phyloP scores from a whole-genome alignment of 2,797 vertebrate genomes.

The Gallirallus australis region DNA sequence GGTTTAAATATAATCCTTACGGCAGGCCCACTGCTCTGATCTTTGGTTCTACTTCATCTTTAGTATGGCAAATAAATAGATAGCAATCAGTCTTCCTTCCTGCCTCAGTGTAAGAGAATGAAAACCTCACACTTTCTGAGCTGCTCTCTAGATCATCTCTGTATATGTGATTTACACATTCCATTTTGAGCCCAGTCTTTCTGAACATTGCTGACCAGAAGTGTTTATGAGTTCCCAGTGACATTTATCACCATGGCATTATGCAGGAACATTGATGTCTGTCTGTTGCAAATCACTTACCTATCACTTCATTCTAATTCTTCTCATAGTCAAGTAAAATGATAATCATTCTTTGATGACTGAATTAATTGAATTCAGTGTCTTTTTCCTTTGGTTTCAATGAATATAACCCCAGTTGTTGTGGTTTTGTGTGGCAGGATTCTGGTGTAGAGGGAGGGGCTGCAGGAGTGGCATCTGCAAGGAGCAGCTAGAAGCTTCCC shows the following conservation, averaged over 20 bases:
- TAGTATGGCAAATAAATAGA: rapidly evolving
- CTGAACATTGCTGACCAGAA: neutral
- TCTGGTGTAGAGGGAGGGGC: too few relatives aligned
- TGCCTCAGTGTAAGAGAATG: neutral
- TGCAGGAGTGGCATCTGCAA: too few relatives aligned
- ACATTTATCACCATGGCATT: neutral
- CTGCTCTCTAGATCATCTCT: neutral
- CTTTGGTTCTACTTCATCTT: neutral
- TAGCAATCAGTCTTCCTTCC: neutral
- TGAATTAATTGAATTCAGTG: neutral
- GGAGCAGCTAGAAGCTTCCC: too few relatives aligned
- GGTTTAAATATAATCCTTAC: neutral
- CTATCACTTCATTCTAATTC: neutral
- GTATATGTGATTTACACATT: neutral
- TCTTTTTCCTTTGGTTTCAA: neutral
- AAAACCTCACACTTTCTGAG: neutral
- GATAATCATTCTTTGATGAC: neutral
- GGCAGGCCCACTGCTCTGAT: neutral
- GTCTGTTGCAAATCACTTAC: neutral
- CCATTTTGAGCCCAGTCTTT: neutral
- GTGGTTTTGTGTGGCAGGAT: too few relatives aligned
- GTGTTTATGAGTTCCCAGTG: neutral
- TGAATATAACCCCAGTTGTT: neutral
- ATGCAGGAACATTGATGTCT: neutral
- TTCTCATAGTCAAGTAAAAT: neutral